phyloP scores from a whole-genome alignment of 2,113 vertebrate species.

The Daboia siamensis region DNA sequence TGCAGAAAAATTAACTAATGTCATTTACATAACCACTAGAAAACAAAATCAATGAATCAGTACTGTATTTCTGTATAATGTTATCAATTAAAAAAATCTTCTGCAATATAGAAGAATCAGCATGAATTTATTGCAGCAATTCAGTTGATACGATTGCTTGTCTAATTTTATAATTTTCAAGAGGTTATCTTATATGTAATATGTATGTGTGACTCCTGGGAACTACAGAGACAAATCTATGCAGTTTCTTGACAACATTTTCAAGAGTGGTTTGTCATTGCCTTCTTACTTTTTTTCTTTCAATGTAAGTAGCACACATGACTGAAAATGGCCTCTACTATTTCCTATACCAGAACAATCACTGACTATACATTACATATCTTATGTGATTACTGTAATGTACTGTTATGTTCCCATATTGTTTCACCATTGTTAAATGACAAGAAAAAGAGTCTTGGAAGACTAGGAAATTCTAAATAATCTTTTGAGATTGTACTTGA shows the following conservation, averaged over 20 bases:
- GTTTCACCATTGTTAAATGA: slow-evolving; percentile 63
- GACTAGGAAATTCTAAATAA: slow-evolving; percentile 60
- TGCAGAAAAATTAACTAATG: not conserved
- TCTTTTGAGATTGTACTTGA: slow-evolving; percentile 60
- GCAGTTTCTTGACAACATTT: not conserved
- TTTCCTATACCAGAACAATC: slow-evolving; percentile 60
- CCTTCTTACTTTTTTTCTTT: not conserved
- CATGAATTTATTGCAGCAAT: not conserved
- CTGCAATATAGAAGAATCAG: not conserved
- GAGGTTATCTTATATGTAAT: slow-evolving; percentile 51
- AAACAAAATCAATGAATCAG: not conserved
- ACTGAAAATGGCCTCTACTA: slow-evolving; percentile 43
- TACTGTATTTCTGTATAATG: not conserved
- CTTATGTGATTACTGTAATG: slow-evolving; percentile 53
- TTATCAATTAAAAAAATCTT: not conserved
- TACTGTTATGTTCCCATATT: slow-evolving; percentile 48
- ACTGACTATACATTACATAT: slow-evolving; percentile 62
- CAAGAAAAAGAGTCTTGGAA: slow-evolving; percentile 67
- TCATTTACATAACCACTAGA: not conserved
- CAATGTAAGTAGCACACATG: slow-evolving; percentile 56
- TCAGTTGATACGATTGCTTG: slow-evolving; percentile 8
- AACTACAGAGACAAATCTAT: not conserved
- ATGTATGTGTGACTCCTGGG: not conserved
- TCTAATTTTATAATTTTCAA: slow-evolving; percentile 38
- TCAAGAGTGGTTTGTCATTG: not conserved